phyloP scores from a whole-genome alignment of 2,888 invertebrate genomes.

The Aphidius colemani region DNA sequence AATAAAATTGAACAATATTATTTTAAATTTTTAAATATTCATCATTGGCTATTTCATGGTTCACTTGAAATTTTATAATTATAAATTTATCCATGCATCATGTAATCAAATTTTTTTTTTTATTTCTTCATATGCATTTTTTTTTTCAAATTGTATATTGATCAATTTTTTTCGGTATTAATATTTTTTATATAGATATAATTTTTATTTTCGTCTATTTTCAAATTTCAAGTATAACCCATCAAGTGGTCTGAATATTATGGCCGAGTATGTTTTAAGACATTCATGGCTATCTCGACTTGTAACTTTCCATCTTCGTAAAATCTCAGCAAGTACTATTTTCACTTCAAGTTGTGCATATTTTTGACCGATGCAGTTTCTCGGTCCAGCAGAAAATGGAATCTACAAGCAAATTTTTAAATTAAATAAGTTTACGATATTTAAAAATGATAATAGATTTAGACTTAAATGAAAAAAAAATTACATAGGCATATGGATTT shows the following conservation, averaged over 20 bases:
- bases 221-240: conserved; percentile 22
- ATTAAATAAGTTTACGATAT: no score
- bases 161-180: no score
- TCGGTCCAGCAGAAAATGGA: conserved; percentile 52
- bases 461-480: no score
- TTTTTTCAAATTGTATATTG: no score
- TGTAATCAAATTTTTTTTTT: no score
- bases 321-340: conserved; percentile 38
- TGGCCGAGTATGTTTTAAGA: conserved; percentile 34
- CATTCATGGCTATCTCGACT: conserved; percentile 38
- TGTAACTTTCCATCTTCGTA: conserved; percentile 44
- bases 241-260: conserved; percentile 40
- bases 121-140: no score
- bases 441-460: no score
- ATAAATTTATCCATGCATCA: no score
- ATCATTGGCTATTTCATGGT: conserved; percentile 14
- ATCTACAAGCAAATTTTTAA: no score
- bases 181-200: no score
- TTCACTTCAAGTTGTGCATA: conserved; percentile 44
- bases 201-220: no score
- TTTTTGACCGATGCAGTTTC: conserved; percentile 52
- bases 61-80: background rate
- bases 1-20: background rate
- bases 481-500: conserved; percentile 48
- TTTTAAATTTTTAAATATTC: conserved; percentile 7